Conservation (phyloP, 2,797 vertebrate genomes). For the Saxicola maurus region DNA sequence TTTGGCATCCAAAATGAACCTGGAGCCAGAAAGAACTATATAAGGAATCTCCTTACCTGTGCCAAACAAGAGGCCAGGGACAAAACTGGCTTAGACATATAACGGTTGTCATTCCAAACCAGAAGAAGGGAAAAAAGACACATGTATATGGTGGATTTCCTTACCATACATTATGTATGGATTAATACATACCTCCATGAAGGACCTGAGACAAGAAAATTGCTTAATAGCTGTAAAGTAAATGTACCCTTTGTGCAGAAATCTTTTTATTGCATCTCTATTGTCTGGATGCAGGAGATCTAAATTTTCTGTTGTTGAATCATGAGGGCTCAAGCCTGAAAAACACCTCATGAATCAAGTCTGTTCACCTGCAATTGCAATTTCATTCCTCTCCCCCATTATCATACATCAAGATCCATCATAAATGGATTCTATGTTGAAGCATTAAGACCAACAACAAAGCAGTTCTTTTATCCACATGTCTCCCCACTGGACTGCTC, state of each 20-base stretch:
- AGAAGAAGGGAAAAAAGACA: neutral
- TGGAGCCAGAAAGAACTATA: neutral
- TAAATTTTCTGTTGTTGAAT: neutral
- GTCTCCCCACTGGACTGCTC: neutral
- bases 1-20: neutral
- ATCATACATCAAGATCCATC: neutral
- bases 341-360: neutral
- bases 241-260: neutral
- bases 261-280: neutral
- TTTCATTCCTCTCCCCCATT: neutral
- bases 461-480: neutral
- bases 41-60: constrained; percentile 1
- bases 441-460: neutral
- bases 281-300: neutral
- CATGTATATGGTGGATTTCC: neutral
- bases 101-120: neutral
- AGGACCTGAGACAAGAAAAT: neutral
- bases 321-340: neutral
- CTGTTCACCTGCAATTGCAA: neutral
- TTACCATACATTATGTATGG: neutral
- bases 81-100: neutral
- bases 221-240: neutral
- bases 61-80: neutral
- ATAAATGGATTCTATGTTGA: neutral
- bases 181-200: neutral